Conservation (phyloP, 1,140 invertebrate species). For the Bombus polaris region DNA sequence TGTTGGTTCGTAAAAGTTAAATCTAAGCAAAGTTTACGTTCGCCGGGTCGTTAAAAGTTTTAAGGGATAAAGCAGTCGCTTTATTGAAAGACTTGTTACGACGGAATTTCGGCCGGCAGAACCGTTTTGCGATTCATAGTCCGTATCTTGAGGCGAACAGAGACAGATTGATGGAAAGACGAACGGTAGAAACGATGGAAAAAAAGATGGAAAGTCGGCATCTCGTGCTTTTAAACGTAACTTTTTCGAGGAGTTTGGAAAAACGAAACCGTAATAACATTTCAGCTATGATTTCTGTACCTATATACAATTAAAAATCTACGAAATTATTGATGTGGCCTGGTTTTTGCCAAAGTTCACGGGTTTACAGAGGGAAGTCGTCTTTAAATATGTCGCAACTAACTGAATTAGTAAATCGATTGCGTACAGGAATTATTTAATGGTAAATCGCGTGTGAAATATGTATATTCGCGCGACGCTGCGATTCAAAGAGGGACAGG, state of each 20-base stretch:
- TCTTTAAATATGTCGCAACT: background rate
- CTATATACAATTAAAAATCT: conserved; percentile 25
- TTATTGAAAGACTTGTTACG: conserved; percentile 58
- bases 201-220: background rate
- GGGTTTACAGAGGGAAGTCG: background rate
- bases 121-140: conserved; percentile 53
- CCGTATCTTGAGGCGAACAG: conserved; percentile 11
- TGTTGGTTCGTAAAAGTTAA: conserved; percentile 48
- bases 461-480: too few relatives aligned
- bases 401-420: background rate
- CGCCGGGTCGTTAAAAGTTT: conserved; percentile 56
- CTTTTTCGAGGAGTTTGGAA: conserved; percentile 1
- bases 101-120: conserved; percentile 46
- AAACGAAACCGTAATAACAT: conserved; percentile 1
- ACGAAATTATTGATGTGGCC: background rate
- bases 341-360: background rate
- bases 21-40: conserved; percentile 58
- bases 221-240: conserved; percentile 33
- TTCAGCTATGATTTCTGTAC: background rate
- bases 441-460: background rate
- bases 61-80: conserved; percentile 50
- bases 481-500: too few relatives aligned
- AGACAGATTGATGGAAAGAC: background rate
- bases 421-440: background rate
- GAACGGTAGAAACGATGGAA: too few relatives aligned